Conservation (phyloP, 2,113 vertebrate species). For the Mionectes macconnelli region DNA sequence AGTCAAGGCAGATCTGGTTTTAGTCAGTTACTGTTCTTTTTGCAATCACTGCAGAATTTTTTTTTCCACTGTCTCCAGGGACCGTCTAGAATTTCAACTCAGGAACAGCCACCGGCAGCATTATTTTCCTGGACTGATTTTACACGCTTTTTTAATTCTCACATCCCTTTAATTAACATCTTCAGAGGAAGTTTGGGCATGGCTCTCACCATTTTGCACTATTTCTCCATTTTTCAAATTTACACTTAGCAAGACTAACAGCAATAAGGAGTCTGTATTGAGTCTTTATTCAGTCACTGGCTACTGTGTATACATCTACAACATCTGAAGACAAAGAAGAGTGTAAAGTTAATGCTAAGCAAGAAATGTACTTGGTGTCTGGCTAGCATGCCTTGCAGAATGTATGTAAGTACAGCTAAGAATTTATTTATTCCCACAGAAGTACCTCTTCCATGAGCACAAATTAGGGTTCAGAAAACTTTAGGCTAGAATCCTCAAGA, state of each 20-base stretch:
- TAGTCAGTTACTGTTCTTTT: background rate
- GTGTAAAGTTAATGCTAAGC: background rate
- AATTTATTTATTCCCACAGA: background rate
- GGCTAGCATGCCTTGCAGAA: background rate
- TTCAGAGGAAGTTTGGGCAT: background rate
- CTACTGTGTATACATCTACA: background rate
- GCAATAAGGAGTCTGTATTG: background rate
- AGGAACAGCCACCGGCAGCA: background rate
- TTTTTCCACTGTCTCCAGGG: background rate
- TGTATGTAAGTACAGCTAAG: background rate
- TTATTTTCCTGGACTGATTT: constrained; percentile 16
- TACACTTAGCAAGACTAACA: background rate
- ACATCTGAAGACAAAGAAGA: background rate
- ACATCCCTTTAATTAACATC: constrained; percentile 2
- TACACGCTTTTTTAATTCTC: background rate
- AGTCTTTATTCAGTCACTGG: background rate
- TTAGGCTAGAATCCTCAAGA: background rate
- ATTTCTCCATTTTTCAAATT: background rate
- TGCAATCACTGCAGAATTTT: background rate
- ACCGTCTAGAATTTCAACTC: background rate
- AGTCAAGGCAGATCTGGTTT: background rate
- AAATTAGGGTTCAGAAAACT: background rate
- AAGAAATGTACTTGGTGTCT: background rate
- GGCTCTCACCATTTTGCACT: background rate
- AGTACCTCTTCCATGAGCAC: background rate